Percentiles rank a stretch among this genome's conserved stretches.
These are phyloP conservation scores for Lophochroa leadbeateri DNA, from an alignment of 2,113 vertebrate genomes.

Conservation along the genomic window DNA sequence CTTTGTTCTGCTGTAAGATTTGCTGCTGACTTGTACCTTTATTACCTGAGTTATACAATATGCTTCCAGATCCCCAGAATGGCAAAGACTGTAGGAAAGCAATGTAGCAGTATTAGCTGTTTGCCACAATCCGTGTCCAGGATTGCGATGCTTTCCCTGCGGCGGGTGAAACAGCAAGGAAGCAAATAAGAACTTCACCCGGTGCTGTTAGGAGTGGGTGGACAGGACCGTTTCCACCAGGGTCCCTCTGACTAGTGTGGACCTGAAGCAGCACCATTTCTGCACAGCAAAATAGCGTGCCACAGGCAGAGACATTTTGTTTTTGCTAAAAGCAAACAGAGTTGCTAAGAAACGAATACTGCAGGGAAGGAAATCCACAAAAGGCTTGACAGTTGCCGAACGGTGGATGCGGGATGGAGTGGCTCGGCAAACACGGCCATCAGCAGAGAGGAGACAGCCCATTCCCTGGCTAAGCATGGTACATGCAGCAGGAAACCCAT, in stretches of 20 bases:
- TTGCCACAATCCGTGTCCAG: neutral
- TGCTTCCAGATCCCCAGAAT: neutral
- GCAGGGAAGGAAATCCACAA: conserved; percentile 58
- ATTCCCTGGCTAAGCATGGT: neutral
- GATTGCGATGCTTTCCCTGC: neutral
- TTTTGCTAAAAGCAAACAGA: conserved; percentile 65
- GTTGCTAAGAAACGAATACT: conserved; percentile 71
- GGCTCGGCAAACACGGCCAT: neutral
- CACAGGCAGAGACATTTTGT: conserved; percentile 67
- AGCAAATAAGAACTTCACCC: neutral
- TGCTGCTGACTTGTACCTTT: neutral
- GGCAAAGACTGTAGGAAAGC: neutral
- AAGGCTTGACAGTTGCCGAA: conserved; percentile 41
- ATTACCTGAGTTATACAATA: neutral
- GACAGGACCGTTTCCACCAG: conserved; percentile 15
- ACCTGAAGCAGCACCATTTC: conserved; percentile 35
- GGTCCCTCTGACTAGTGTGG: conserved; percentile 3
- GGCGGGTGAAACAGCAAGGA: neutral
- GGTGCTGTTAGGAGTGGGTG: neutral
- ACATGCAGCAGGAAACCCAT: neutral
- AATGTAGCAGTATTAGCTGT: neutral
- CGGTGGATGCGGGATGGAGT: neutral
- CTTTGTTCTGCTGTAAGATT: neutral
- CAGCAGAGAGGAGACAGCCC: neutral
- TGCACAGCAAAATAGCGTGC: conserved; percentile 46